A percentile compares a stretch with the other conserved stretches of the same genome.
These are phyloP conservation scores for Rotaria magnacalcarata DNA, from an alignment of 2,888 invertebrate species.

Conservation along the genomic window DNA sequence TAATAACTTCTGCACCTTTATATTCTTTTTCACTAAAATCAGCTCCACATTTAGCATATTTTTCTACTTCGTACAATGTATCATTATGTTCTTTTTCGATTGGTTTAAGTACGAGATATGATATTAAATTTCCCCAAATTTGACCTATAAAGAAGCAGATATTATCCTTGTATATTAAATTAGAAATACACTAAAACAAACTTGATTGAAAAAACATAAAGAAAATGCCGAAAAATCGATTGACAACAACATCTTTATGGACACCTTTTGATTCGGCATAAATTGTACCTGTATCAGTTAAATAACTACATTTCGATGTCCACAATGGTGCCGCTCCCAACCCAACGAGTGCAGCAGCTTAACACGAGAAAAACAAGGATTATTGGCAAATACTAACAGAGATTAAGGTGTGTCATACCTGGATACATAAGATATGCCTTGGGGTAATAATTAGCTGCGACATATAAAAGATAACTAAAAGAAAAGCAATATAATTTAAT, in stretches of 20 bases:
- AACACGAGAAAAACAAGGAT: neutral
- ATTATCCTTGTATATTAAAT: neutral
- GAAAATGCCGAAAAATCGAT: slow-evolving; percentile 46
- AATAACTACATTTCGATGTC: slow-evolving; percentile 43
- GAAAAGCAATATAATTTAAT: neutral
- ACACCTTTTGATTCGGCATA: slow-evolving; percentile 24
- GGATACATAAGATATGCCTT: slow-evolving; percentile 35
- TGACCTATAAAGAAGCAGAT: neutral
- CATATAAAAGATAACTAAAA: slow-evolving; percentile 18
- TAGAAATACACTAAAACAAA: neutral
- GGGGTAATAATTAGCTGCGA: slow-evolving; percentile 24
- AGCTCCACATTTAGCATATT: neutral
- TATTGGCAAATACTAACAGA: neutral
- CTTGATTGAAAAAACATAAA: slow-evolving; percentile 46
- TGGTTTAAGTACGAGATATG: slow-evolving; percentile 40
- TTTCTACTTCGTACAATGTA: neutral
- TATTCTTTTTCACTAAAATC: slow-evolving; percentile 29
- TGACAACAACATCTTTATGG: slow-evolving; percentile 38
- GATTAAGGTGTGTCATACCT: neutral
- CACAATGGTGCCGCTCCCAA: slow-evolving; percentile 42
- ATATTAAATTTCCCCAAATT: slow-evolving; percentile 44
- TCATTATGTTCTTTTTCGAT: neutral
- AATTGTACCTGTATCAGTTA: slow-evolving; percentile 45
- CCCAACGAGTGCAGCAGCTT: neutral
- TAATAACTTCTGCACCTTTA: neutral